These are phyloP conservation scores for Listronotus oregonensis DNA, from an alignment of 1,140 invertebrate species.

Conservation along the genomic window DNA sequence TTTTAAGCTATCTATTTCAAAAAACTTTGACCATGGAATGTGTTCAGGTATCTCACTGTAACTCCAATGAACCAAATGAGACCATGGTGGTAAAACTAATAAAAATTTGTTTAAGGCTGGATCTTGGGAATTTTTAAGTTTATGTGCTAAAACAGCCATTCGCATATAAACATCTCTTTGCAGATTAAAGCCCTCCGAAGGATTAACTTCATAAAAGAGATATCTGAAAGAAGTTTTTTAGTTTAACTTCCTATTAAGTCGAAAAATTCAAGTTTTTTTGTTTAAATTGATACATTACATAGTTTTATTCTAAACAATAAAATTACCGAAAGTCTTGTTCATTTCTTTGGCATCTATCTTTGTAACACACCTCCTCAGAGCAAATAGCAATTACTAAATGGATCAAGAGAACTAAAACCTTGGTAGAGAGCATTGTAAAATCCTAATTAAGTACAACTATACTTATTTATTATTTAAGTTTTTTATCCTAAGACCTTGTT, in stretches of 20 bases:
- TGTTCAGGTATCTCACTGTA: constrained; percentile 60
- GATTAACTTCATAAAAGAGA: constrained; percentile 92
- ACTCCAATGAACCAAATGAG: constrained; percentile 88
- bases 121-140: constrained; percentile 62
- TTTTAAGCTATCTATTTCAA: constrained; percentile 80
- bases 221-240: constrained; percentile 58
- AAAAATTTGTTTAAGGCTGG: constrained; percentile 59
- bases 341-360: constrained; percentile 8
- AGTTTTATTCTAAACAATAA: constrained; percentile 1
- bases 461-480: too few relatives aligned
- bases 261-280: background rate
- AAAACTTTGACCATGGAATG: constrained; percentile 83
- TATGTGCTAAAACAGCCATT: constrained; percentile 79
- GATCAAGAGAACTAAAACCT: background rate
- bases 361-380: constrained; percentile 11
- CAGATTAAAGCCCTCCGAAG: constrained; percentile 95
- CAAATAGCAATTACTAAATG: too few relatives aligned
- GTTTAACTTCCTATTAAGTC: too few relatives aligned
- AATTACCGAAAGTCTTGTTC: background rate
- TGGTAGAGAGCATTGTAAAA: background rate
- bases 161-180: constrained; percentile 94
- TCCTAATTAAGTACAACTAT: too few relatives aligned
- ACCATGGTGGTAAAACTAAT: constrained; percentile 89
- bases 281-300: background rate
- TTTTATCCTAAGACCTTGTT: too few relatives aligned